These are phyloP conservation scores for Fregata magnificens DNA, from an alignment of 2,113 vertebrate genomes.

Conservation along the genomic window DNA sequence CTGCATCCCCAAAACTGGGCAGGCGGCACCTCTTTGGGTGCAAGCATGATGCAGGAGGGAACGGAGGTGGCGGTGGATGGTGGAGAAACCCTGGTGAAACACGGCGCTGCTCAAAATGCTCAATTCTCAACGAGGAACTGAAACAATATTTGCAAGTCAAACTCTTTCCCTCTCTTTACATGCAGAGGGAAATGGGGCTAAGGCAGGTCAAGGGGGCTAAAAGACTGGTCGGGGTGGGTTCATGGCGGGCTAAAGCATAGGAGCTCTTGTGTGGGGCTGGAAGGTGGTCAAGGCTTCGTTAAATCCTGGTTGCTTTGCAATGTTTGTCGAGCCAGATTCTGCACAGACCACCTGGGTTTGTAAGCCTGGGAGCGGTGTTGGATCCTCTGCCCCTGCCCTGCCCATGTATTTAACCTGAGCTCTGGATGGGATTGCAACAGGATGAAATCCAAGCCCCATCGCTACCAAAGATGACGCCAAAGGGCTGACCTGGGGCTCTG, in stretches of 20 bases:
- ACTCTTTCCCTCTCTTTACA: background rate
- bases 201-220: background rate
- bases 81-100: background rate
- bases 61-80: background rate
- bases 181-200: background rate
- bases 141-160: constrained; percentile 38
- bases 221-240: background rate
- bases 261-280: background rate
- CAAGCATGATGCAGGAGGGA: background rate
- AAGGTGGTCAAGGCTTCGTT: background rate
- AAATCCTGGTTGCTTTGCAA: background rate
- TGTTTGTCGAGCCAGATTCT: background rate
- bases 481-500: background rate
- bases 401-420: background rate
- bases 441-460: background rate
- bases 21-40: background rate
- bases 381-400: background rate
- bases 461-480: background rate
- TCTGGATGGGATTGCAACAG: background rate
- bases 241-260: background rate
- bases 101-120: rapidly evolving
- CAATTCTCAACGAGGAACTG: background rate
- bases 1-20: rapidly evolving
- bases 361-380: background rate
- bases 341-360: background rate